Evolutionary conservation across 2,797 vertebrate genomes (phyloP), one percentile per base, ranked within the genome.

Genomic region (Amblyopsis hoosieri): DNA sequence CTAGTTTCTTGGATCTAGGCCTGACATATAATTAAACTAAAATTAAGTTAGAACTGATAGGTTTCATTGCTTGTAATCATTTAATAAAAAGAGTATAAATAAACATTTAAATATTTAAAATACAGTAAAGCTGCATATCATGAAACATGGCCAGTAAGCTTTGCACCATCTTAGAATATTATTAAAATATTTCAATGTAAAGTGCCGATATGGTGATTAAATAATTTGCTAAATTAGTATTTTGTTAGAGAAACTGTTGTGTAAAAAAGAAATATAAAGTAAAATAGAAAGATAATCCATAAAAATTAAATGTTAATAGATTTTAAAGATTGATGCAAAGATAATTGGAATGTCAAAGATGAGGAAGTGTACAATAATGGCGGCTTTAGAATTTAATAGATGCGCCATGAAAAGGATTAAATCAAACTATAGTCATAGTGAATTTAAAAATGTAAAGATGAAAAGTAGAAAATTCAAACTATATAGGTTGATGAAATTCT

Each of bases 281-380:
- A 75, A 74, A 63, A 72, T 60, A 54, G 17, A 72, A 63, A 72
- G 69, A 81, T 80, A 74, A 82, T 85, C 81, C 69, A 85, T 87
- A 81, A 84, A 84, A 81, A 85, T 82, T 67, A 79, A 87, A 82
- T 80, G 72, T 86, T 87, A 83, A 88, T 85, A 80, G 74, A 83
- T 84, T 87, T 88, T 74, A 86, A 86, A 85, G 86, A 88, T 89
- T 89, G 83, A 89, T 90, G 75, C 76, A 68, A 72, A 83, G 74
- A 88, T 89, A 91, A 89, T 88, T 90, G 73, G 81, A 86, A 70
- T 83, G 85, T 88, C 86, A 82, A 68, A 82, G 87, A 86, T 83
- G 83, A 87, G 71, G 52, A 79, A 86, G 70, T 86, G 78, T 67
- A 64, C 56, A 56, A 54, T 81, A 76, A 71, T 66, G 57, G 76